Conservation (phyloP, 2,888 invertebrate species). For the Chymomyza procnemis region DNA sequence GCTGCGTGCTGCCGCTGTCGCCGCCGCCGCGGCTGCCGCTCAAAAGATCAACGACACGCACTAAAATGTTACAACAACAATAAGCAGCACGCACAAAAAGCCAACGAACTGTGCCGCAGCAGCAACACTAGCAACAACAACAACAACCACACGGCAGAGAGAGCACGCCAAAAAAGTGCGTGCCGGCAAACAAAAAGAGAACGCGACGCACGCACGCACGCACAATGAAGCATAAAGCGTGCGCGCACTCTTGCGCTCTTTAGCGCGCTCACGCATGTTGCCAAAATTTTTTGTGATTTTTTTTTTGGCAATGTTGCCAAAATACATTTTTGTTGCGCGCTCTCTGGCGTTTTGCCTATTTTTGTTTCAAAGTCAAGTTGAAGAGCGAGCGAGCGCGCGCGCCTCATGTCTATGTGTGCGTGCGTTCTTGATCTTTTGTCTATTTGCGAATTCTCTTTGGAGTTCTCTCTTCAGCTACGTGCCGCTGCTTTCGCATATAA, state of each 20-base stretch:
- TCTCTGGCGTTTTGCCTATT: constrained; percentile 28
- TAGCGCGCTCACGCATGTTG: constrained; percentile 29
- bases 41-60: constrained; percentile 72
- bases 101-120: constrained; percentile 52
- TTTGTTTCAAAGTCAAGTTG: constrained; percentile 67
- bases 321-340: background rate
- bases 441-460: constrained; percentile 59
- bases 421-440: constrained; percentile 41
- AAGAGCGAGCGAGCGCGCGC: constrained; percentile 41
- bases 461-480: constrained; percentile 11
- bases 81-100: constrained; percentile 36
- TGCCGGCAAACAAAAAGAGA: constrained; percentile 11
- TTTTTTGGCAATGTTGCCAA: too few relatives aligned
- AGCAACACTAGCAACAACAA: constrained; percentile 23
- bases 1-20: constrained; percentile 26
- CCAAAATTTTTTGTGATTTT: constrained; percentile 42
- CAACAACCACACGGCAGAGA: too few relatives aligned
- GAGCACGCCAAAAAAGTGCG: constrained; percentile 40
- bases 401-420: constrained; percentile 4
- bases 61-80: constrained; percentile 37
- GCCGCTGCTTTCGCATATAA: background rate
- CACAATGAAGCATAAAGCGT: background rate
- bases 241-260: background rate
- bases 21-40: constrained; percentile 32
- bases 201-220: background rate